Conservation (phyloP, 2,113 vertebrate genomes). For the Hippolais icterina region DNA sequence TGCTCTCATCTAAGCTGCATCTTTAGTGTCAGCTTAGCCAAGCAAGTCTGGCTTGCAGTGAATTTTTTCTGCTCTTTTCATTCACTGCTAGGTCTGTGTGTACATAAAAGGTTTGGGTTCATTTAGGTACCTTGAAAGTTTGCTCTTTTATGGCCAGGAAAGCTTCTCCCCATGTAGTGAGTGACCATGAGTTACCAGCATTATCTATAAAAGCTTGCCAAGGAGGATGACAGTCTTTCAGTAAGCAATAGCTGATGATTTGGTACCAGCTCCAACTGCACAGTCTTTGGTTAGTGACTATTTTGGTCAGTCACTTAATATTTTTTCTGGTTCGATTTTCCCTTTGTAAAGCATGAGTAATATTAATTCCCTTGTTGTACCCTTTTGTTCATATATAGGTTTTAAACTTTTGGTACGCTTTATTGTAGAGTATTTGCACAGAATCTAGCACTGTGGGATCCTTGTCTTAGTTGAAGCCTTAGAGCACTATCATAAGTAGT, state of each 20-base stretch:
- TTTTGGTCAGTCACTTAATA: background rate
- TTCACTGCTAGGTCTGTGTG: background rate
- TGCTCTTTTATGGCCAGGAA: background rate
- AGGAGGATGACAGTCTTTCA: background rate
- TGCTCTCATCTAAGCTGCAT: background rate
- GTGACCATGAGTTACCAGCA: background rate
- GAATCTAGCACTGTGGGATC: background rate
- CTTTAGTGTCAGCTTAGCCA: background rate
- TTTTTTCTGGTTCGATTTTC: background rate
- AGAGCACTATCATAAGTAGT: background rate
- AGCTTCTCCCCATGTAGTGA: background rate
- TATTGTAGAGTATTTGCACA: background rate
- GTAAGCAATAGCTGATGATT: background rate
- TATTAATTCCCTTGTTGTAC: background rate
- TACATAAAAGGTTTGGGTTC: background rate
- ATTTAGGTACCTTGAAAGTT: background rate
- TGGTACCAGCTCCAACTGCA: background rate
- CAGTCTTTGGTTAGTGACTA: background rate
- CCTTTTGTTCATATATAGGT: background rate
- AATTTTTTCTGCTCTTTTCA: background rate
- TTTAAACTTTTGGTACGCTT: background rate
- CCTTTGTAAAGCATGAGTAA: background rate
- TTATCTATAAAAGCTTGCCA: background rate
- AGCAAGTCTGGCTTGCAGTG: background rate
- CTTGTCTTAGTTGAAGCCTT: background rate